Evolutionary conservation across 2,113 vertebrate species (phyloP).

Genomic region (Leptobrachium leishanense): DNA sequence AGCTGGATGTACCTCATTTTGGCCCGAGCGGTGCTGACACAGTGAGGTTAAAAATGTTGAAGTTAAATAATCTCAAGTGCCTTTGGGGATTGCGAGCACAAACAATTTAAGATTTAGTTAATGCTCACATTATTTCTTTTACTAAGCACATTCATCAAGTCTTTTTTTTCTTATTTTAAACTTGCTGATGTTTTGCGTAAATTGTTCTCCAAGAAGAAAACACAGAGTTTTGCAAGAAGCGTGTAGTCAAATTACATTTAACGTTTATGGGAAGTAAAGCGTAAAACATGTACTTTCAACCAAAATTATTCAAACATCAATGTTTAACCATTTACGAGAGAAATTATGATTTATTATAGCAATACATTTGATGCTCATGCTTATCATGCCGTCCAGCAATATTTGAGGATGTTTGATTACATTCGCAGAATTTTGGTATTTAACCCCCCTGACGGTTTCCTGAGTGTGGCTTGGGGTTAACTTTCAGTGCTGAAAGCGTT

Average conservation of each 20-base stretch:
- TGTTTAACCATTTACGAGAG: too few species aligned
- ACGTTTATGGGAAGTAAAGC: neutral
- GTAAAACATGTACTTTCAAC: neutral
- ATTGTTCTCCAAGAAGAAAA: constrained; percentile 25
- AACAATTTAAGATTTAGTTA: constrained; percentile 48
- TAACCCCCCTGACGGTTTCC: too few species aligned
- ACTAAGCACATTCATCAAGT: constrained; percentile 40
- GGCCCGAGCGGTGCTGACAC: constrained; percentile 45
- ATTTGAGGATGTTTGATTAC: too few species aligned
- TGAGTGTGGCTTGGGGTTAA: too few species aligned
- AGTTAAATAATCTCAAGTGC: constrained; percentile 48
- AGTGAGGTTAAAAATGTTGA: constrained; percentile 50
- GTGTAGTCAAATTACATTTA: constrained; percentile 1
- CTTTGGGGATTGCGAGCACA: constrained; percentile 43
- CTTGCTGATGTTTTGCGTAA: constrained; percentile 26
- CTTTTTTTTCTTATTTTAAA: constrained; percentile 13
- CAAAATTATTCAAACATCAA: neutral
- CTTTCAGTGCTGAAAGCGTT: too few species aligned
- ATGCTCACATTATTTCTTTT: constrained; percentile 36
- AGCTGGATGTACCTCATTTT: constrained; percentile 42
- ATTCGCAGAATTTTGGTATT: too few species aligned
- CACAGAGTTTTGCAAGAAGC: constrained; percentile 7
- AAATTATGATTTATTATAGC: too few species aligned
- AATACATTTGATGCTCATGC: too few species aligned
- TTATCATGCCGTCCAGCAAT: too few species aligned